phyloP scores from a whole-genome alignment of 2,797 vertebrate species.

The Parauchenoglanis ngamensis region DNA sequence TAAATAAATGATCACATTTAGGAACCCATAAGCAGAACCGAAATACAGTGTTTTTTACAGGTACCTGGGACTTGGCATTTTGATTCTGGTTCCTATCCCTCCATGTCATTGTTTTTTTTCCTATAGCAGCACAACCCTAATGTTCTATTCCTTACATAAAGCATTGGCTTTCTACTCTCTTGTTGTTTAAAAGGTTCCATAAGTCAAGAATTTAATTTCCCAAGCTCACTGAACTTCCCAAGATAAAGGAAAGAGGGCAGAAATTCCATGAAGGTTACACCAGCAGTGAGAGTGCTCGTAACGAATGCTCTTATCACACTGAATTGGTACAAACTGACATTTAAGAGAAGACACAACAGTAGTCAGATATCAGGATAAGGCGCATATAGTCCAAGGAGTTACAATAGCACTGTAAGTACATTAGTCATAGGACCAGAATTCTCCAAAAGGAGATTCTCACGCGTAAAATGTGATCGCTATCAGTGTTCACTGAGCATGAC shows the following conservation, averaged over 20 bases:
- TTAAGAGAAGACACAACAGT: not conserved
- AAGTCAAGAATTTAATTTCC: not conserved
- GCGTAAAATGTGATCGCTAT: not conserved
- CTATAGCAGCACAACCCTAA: not conserved
- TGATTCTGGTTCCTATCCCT: too few relatives aligned
- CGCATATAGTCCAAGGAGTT: not conserved
- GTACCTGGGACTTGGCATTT: too few relatives aligned
- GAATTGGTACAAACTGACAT: not conserved
- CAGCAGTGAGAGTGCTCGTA: not conserved
- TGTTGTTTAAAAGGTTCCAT: not conserved
- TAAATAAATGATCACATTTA: too few relatives aligned
- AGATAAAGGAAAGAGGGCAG: not conserved
- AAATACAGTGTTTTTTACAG: too few relatives aligned
- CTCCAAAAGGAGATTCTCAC: too few relatives aligned
- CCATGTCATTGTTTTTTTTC: not conserved
- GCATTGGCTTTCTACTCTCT: not conserved
- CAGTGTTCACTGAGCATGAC: not conserved
- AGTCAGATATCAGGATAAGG: not conserved
- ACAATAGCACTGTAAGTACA: not conserved
- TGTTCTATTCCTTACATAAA: not conserved
- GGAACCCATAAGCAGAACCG: too few relatives aligned
- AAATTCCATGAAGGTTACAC: not conserved
- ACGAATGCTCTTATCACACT: not conserved
- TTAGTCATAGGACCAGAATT: not conserved
- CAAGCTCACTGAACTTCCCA: not conserved